Evolutionary conservation across 2,888 invertebrate species (phyloP), one percentile per base, ranked within the genome.

Genomic region (Scaptomyza flava): DNA sequence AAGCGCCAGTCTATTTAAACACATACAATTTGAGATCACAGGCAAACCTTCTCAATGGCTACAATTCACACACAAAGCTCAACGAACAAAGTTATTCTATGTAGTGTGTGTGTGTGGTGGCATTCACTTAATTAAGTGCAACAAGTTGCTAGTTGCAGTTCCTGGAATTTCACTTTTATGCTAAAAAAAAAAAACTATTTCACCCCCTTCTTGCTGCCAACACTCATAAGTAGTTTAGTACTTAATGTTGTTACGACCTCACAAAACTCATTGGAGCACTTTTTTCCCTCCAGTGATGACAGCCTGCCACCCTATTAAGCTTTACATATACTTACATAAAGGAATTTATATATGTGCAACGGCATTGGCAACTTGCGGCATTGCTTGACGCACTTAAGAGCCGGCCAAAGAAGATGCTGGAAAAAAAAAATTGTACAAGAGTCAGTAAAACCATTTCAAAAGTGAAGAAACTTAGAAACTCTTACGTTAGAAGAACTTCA

Each of bases 151-250:
- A 17, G n/a, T 36, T 48, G 56, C 45, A 45, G n/a, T 33, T 14
- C 20, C 20, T 6, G 23, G 17, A 12, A 36, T 51, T 33, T 36
- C n/a, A 34, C 31, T 5, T 41, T 34, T 47, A 38, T 45, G 34
- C 20, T 9, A 31, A 33, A 41, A 0, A 12, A 31, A 33, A 41
- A 0, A 6, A 4, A 11, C 8, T 31, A 4, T 17, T 11, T 2
- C 17, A 2, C 20, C 9, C 46, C 14, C 4, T 3, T 31, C 2
- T 1, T 6, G 6, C 30, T 1, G 11, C 41, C 9, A 12, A 4
- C 58, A 27, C 47, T 53, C 36, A 12, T 46, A 67, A 72, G 58
- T 48, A 59, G 68, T 59, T 73, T 62, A 51, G 58, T 41, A 56
- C 64, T 69, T 57, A 60, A 74, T 59, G 45, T 47, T 57, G 38